phyloP scores from a whole-genome alignment of 2,797 vertebrate species.

The Zalophus californianus region DNA sequence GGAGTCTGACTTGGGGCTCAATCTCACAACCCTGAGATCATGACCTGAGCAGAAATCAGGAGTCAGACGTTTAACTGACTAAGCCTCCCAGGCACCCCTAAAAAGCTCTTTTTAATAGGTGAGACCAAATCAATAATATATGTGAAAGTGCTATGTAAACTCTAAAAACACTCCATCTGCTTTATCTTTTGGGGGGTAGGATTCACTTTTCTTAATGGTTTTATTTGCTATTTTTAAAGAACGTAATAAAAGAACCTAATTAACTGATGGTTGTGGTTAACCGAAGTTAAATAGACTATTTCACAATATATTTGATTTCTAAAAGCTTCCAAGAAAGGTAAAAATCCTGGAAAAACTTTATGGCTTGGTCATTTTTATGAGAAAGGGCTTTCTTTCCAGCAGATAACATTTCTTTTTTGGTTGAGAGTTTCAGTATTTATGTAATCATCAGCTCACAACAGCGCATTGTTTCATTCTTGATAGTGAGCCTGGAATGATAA shows the following conservation, averaged over 20 bases:
- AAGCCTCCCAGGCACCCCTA: not conserved
- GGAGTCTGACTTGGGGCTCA: not conserved
- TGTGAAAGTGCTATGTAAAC: not conserved
- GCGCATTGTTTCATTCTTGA: not conserved
- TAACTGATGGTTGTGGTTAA: not conserved
- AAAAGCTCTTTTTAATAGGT: not conserved
- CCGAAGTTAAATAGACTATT: not conserved
- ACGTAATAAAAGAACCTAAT: not conserved
- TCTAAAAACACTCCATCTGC: not conserved
- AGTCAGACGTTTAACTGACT: not conserved
- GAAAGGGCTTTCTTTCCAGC: not conserved
- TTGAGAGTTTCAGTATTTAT: not conserved
- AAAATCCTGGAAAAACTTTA: not conserved
- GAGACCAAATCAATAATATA: not conserved
- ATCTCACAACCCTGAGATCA: not conserved
- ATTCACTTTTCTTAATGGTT: not conserved
- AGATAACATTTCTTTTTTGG: not conserved
- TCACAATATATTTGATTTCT: not conserved
- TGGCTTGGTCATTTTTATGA: constrained; percentile 10
- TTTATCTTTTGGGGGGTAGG: not conserved
- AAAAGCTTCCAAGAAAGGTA: not conserved
- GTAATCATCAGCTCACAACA: not conserved
- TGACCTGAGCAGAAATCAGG: not conserved
- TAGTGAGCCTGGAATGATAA: not conserved
- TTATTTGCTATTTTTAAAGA: not conserved